Conservation (phyloP, 2,113 vertebrate genomes). For the Phaethornis superciliosus region DNA sequence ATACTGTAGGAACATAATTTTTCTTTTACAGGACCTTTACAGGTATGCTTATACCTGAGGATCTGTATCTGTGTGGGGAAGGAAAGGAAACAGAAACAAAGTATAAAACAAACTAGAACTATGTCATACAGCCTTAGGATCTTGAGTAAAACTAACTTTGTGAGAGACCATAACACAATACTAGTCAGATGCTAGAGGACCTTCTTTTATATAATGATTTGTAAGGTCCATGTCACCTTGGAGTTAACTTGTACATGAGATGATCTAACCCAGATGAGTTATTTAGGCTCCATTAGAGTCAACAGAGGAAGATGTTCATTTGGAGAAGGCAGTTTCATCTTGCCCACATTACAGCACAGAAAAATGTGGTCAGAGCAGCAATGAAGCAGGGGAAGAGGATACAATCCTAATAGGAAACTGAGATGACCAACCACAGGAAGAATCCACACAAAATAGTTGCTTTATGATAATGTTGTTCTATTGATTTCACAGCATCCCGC, state of each 20-base stretch:
- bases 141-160: background rate
- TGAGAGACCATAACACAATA: background rate
- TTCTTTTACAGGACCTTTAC: background rate
- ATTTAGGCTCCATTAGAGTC: background rate
- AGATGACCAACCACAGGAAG: background rate
- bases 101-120: background rate
- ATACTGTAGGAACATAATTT: background rate
- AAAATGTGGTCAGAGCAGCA: background rate
- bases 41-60: background rate
- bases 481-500: conserved; percentile 38
- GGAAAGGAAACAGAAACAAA: background rate
- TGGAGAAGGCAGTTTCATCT: background rate
- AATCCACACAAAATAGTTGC: background rate
- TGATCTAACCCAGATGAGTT: background rate
- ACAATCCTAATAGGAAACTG: background rate
- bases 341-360: background rate
- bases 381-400: background rate
- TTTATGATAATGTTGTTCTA: conserved; percentile 46
- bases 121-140: background rate
- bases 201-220: background rate
- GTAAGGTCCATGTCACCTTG: background rate
- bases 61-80: background rate
- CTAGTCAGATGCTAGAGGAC: background rate
- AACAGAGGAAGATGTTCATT: background rate
- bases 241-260: background rate